phyloP scores from a whole-genome alignment of 2,888 invertebrate species.

The Junonia oenone region DNA sequence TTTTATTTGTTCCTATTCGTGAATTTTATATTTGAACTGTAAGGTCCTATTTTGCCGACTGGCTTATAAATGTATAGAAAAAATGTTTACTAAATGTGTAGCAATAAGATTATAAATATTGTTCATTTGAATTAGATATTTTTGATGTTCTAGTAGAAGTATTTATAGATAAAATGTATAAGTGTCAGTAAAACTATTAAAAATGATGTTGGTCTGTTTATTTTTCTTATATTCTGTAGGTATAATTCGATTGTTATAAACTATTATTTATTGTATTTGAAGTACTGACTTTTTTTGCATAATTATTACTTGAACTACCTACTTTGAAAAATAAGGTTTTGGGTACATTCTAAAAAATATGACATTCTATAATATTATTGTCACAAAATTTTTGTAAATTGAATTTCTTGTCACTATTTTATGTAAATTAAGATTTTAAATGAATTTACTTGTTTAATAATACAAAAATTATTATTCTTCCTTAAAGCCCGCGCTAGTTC shows the following conservation, averaged over 20 bases:
- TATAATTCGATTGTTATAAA: no score
- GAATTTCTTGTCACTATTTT: background rate
- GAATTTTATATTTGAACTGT: background rate
- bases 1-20: background rate
- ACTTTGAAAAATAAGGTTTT: no score
- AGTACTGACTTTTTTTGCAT: no score
- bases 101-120: background rate
- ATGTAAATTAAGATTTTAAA: slow-evolving; percentile 1
- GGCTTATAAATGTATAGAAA: background rate
- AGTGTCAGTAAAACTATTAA: background rate
- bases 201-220: background rate
- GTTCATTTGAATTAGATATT: background rate
- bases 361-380: background rate
- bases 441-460: slow-evolving; percentile 1
- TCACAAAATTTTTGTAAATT: background rate
- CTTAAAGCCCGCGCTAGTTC: slow-evolving; percentile 61
- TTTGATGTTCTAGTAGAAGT: background rate
- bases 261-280: no score
- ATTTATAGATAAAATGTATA: background rate
- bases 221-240: no score
- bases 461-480: slow-evolving; percentile 23
- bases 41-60: background rate
- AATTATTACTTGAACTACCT: no score
- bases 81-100: background rate
- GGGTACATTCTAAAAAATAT: background rate